A percentile compares a stretch with the other conserved stretches of the same genome.
phyloP scores from a whole-genome alignment of 2,888 invertebrate genomes.

The Rotaria socialis region DNA sequence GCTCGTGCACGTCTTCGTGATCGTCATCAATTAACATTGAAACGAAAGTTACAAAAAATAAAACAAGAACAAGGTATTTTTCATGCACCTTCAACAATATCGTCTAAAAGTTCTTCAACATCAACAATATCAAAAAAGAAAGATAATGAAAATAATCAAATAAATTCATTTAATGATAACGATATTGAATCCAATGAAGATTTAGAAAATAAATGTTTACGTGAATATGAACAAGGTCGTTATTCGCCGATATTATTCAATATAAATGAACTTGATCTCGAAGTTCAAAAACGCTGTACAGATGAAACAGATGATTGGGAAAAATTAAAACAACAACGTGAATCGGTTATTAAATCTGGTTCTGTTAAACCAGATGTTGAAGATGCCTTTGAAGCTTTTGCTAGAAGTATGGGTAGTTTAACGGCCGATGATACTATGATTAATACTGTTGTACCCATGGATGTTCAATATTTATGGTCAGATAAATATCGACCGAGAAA shows the following conservation, averaged over 20 bases:
- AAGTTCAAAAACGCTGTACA: slow-evolving; percentile 1
- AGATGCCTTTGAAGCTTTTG: slow-evolving; percentile 67
- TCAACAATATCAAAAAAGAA: slow-evolving; percentile 40
- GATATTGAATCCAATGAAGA: slow-evolving; percentile 39
- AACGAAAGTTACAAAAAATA: slow-evolving; percentile 78
- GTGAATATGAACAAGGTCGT: slow-evolving; percentile 37
- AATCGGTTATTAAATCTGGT: slow-evolving; percentile 3
- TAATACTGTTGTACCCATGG: background rate
- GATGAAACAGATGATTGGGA: slow-evolving; percentile 28
- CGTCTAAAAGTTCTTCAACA: background rate
- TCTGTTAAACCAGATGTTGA: slow-evolving; percentile 61
- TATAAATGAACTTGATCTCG: slow-evolving; percentile 28
- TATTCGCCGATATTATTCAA: slow-evolving; percentile 39
- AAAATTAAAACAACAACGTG: slow-evolving; percentile 27
- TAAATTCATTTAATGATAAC: slow-evolving; percentile 35
- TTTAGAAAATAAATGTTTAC: slow-evolving; percentile 33
- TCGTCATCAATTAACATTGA: slow-evolving; percentile 81
- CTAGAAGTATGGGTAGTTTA: slow-evolving; percentile 2
- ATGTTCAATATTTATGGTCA: slow-evolving; percentile 69
- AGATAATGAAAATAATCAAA: slow-evolving; percentile 34
- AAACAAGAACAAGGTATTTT: slow-evolving; percentile 68
- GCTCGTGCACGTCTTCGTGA: slow-evolving; percentile 84
- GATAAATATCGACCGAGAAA: slow-evolving; percentile 96
- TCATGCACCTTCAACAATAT: background rate
- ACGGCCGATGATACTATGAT: slow-evolving; percentile 21